These are phyloP conservation scores for Apodemia hepburni DNA, from an alignment of 2,888 invertebrate species.

Conservation along the genomic window DNA sequence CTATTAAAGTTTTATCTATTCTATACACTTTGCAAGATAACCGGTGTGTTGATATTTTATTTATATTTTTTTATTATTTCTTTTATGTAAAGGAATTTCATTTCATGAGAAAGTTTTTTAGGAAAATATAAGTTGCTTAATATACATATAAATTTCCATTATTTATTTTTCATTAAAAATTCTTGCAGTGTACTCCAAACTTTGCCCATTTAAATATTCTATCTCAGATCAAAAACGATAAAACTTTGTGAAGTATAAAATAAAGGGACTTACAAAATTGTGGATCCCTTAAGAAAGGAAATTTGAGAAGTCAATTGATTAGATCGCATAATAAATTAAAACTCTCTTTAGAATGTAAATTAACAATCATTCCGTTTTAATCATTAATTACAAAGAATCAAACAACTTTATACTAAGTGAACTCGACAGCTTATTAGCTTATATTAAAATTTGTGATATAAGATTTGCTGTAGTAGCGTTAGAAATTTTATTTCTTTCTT, in stretches of 20 bases:
- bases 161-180: constrained; percentile 9
- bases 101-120: neutral
- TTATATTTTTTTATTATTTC: too few species aligned
- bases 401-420: neutral
- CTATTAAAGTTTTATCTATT: too few species aligned
- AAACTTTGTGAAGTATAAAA: constrained; percentile 25
- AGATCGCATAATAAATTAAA: constrained; percentile 8
- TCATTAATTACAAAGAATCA: neutral
- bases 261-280: constrained; percentile 16
- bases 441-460: too few species aligned
- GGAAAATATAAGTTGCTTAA: neutral
- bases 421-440: neutral
- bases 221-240: constrained; percentile 26
- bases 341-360: constrained; percentile 1
- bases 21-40: too few species aligned
- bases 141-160: neutral
- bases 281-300: neutral
- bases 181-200: constrained; percentile 19
- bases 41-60: too few species aligned
- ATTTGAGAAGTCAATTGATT: constrained; percentile 10
- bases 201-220: constrained; percentile 29
- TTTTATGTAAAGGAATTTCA: too few species aligned
- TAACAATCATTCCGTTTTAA: neutral
- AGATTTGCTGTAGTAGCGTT: too few species aligned
- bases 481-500: too few species aligned